These are phyloP conservation scores for Vulpes ferrilata DNA, from an alignment of 2,113 vertebrate species.

Conservation along the genomic window DNA sequence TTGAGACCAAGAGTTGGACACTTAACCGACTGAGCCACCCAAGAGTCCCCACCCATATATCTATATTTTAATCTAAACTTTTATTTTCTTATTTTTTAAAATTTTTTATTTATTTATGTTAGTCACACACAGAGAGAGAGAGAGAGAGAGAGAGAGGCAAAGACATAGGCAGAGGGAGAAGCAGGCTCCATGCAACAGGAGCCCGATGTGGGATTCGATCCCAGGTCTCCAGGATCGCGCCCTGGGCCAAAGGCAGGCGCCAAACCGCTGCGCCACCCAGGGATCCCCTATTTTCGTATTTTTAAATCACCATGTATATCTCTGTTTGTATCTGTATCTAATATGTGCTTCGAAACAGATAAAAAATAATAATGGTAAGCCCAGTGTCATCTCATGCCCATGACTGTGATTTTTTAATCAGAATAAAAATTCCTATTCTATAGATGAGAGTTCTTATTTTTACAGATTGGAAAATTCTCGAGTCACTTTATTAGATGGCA, in stretches of 20 bases:
- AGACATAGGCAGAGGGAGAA: too few species aligned
- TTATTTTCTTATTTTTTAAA: too few species aligned
- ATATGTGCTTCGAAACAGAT: not conserved
- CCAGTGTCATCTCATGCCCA: not conserved
- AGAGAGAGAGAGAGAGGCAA: too few species aligned
- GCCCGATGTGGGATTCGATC: too few species aligned
- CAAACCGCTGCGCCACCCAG: too few species aligned
- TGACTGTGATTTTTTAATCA: not conserved
- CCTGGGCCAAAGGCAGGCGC: too few species aligned
- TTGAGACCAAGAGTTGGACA: not conserved
- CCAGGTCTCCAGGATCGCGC: too few species aligned
- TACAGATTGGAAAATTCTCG: not conserved
- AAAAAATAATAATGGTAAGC: not conserved
- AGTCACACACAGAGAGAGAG: too few species aligned
- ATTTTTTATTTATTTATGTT: too few species aligned
- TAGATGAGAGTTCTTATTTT: not conserved
- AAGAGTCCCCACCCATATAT: not conserved
- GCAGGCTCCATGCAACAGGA: too few species aligned
- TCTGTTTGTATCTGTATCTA: not conserved
- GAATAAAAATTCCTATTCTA: constrained; percentile 7
- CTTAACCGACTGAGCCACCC: not conserved
- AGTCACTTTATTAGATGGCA: not conserved
- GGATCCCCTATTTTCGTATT: too few species aligned
- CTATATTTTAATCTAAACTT: not conserved
- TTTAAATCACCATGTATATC: too few species aligned